Evolutionary conservation across 1,140 invertebrate genomes (phyloP).

Genomic region (Cataglyphis hispanica): DNA sequence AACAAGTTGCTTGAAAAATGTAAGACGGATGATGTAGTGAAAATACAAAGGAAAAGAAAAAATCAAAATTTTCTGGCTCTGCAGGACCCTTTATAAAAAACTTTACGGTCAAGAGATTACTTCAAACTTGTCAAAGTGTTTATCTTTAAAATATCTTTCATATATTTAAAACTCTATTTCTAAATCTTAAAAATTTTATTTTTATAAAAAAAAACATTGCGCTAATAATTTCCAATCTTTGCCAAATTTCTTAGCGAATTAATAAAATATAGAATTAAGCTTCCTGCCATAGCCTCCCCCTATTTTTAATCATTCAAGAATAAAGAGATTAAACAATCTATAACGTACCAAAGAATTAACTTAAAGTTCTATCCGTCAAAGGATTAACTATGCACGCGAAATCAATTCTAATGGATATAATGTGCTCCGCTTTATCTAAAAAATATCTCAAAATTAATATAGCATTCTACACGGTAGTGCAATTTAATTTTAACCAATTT

Average conservation of each 20-base stretch:
- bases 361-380: constrained; percentile 32
- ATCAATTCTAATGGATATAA: constrained; percentile 50
- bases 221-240: background rate
- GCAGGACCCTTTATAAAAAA: background rate
- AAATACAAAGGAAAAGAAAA: constrained; percentile 16
- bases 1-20: constrained; percentile 76
- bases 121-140: constrained; percentile 1
- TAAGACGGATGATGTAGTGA: constrained; percentile 38
- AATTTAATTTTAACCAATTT: constrained; percentile 52
- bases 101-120: background rate
- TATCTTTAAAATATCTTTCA: background rate
- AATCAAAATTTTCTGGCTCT: constrained; percentile 15
- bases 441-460: constrained; percentile 59
- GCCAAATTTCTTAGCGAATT: background rate
- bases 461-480: background rate
- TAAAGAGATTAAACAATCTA: constrained; percentile 1
- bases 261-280: background rate
- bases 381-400: constrained; percentile 28
- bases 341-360: constrained; percentile 18
- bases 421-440: constrained; percentile 26
- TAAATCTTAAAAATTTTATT: background rate
- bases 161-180: background rate
- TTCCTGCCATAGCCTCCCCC: no score
- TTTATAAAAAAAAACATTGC: background rate
- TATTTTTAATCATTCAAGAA: background rate